Percentiles rank a stretch among this genome's conserved stretches.
These are phyloP conservation scores for Microtus oregoni DNA, from an alignment of 2,113 vertebrate species.

Conservation along the genomic window DNA sequence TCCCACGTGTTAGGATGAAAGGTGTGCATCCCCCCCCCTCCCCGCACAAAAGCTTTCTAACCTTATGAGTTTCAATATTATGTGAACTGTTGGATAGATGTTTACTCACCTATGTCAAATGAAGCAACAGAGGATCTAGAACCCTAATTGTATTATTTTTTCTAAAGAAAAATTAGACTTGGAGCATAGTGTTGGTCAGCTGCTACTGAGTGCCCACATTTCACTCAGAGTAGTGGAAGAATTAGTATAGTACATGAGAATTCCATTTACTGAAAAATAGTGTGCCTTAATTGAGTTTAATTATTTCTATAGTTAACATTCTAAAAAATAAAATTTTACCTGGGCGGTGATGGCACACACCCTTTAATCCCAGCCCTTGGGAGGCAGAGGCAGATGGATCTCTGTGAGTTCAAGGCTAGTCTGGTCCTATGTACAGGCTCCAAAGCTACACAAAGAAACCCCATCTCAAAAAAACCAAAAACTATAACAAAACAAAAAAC, in stretches of 20 bases:
- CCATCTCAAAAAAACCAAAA: no score
- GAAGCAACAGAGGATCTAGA: neutral
- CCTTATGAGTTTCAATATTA: neutral
- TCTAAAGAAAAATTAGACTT: slow-evolving; percentile 9
- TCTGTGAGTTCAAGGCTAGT: no score
- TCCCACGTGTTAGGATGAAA: neutral
- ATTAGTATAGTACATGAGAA: neutral
- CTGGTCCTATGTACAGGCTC: no score
- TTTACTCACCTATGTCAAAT: slow-evolving; percentile 36
- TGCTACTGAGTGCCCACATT: neutral
- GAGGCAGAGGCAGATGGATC: no score
- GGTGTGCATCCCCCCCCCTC: neutral
- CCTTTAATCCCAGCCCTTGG: no score
- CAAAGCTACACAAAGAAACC: no score
- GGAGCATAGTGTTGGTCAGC: neutral
- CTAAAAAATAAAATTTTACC: neutral
- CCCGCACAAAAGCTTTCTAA: neutral
- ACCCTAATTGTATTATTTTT: neutral
- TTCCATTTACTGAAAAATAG: neutral
- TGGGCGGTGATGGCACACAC: no score
- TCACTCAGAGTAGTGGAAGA: neutral
- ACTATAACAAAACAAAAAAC: no score
- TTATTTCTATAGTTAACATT: slow-evolving; percentile 21
- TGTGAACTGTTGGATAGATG: neutral
- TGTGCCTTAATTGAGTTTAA: neutral